Base-by-base conservation (phyloP, 2,797 vertebrate genomes). In the Garrulus glandarius region DNA sequence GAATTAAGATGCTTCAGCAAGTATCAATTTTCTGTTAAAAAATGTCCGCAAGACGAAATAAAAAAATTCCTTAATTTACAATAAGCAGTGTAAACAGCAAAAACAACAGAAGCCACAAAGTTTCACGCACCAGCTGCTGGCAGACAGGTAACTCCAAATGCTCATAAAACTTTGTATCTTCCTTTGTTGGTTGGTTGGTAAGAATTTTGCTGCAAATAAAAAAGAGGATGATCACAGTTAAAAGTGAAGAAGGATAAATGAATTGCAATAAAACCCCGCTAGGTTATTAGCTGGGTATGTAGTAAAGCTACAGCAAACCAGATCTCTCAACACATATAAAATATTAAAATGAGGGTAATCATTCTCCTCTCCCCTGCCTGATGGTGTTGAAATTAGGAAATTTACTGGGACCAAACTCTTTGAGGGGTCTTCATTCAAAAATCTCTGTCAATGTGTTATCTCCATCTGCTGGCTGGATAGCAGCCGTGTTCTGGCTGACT, bases 111-210 rank as follows among this genome's bases (percentile, higher is more conserved):
- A 97, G 94, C 91, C 96, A 97, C 94, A 75, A 94, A 92, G 86
- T 92, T 87, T 96, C 97, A 98, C 95, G 95, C 90, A 97, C 94
- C 95, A 96, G 95, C 94, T 96, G 76, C 84, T 84, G 86, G 94
- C 93, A 96, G 93, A 95, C 77, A 93, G 72, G 5, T 37, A 89
- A 87, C 87, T 95, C 92, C 92, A 86, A 86, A 82, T 75, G 83
- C 98, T 98, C 98, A 99, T 97, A 99, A 97, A 95, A 99, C 99
- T 98, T 99, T 99, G 98, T 99, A 99, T 93, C 99, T 98, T 97
- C 99, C 99, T 98, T 99, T 99, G 98, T 99, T 99, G 82, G 99
- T 99, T n/a, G 99, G 99, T 97, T 99, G 99, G 98, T 99, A 99
- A 22, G 99, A 99, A 97, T 99, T 99, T 99, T 99, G 99, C 99